phyloP scores from a whole-genome alignment of 2,888 invertebrate genomes.

The Drosophila quasianomalipes region DNA sequence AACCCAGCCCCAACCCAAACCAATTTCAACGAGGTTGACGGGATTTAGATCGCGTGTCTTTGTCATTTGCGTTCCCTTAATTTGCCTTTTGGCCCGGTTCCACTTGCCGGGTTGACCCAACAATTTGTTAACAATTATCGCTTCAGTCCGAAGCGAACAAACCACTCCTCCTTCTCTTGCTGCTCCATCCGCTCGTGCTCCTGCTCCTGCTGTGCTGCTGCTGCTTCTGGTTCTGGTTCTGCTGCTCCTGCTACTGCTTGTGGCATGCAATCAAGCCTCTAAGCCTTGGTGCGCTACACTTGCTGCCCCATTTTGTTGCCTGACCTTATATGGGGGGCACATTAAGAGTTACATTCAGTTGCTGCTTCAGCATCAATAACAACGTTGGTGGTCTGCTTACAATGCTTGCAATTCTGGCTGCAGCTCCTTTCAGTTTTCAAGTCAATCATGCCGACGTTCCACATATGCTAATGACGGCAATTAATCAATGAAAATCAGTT shows the following conservation, averaged over 20 bases:
- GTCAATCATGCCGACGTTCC: conserved; percentile 71
- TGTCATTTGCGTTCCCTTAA: conserved; percentile 19
- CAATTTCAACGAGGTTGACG: not conserved
- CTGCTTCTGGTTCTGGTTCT: not conserved
- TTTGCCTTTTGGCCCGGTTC: conserved; percentile 16
- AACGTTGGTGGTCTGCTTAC: conserved; percentile 42
- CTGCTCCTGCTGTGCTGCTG: not conserved
- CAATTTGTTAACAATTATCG: conserved; percentile 80
- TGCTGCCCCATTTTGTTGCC: conserved; percentile 31
- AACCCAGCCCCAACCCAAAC: not conserved
- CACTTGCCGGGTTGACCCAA: conserved; percentile 53
- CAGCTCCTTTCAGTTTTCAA: conserved; percentile 39
- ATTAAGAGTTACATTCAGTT: conserved; percentile 60
- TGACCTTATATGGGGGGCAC: conserved; percentile 57
- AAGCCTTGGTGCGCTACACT: conserved; percentile 49
- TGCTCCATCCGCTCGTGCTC: not conserved
- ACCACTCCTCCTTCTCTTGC: not conserved
- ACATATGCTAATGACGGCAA: conserved; percentile 79
- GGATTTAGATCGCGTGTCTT: conserved; percentile 41
- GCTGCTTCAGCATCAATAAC: not conserved
- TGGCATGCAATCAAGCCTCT: conserved; percentile 55
- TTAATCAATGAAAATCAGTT: conserved; percentile 80
- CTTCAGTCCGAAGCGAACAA: conserved; percentile 14
- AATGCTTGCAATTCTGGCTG: not conserved
- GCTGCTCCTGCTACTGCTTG: conserved; percentile 1